Conservation (phyloP, 2,797 vertebrate species). For the Enteromius argenteus region DNA sequence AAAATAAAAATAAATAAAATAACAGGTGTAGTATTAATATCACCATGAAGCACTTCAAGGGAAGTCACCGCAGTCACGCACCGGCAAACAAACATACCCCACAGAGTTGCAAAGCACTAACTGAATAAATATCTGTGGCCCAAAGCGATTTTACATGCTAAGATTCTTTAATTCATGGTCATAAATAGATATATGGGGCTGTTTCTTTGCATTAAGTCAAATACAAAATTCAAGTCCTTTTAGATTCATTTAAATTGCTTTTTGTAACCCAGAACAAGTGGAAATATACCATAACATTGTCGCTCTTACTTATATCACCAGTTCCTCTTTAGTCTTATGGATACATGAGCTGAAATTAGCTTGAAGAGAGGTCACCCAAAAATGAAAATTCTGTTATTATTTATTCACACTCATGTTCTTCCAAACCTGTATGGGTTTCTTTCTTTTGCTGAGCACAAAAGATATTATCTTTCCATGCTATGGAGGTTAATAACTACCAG, state of each 20-base stretch:
- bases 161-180: not conserved
- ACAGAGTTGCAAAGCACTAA: not conserved
- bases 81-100: not conserved
- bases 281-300: not conserved
- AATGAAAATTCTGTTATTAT: not conserved
- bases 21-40: not conserved
- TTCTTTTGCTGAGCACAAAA: not conserved
- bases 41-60: not conserved
- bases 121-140: conserved; percentile 9
- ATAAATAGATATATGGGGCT: conserved; percentile 1
- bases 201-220: not conserved
- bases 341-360: not conserved
- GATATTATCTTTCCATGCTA: not conserved
- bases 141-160: conserved; percentile 9
- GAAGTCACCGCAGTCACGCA: not conserved
- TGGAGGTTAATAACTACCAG: not conserved
- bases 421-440: not conserved
- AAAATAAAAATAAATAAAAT: not conserved
- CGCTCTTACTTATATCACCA: not conserved
- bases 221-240: conserved; percentile 20
- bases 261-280: not conserved
- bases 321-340: not conserved
- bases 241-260: not conserved
- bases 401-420: not conserved
- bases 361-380: not conserved